These are phyloP conservation scores for Coregonus ussuriensis DNA, from an alignment of 2,797 vertebrate species.

Conservation along the genomic window DNA sequence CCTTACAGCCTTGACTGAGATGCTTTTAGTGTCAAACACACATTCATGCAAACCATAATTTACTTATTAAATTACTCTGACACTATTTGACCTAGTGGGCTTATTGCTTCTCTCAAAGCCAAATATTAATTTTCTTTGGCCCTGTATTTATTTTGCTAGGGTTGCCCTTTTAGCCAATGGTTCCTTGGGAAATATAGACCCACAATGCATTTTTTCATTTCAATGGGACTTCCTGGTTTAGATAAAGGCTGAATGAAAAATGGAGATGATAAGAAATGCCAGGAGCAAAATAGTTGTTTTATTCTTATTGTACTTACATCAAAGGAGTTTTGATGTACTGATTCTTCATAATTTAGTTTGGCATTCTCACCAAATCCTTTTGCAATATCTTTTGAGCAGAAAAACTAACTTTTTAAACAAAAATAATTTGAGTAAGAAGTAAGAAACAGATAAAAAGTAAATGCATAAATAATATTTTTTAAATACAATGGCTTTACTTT, in stretches of 20 bases:
- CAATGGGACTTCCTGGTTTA: too few species aligned
- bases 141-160: too few species aligned
- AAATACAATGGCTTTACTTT: conserved; percentile 21
- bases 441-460: conserved; percentile 45
- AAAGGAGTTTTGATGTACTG: conserved; percentile 27
- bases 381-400: conserved; percentile 29
- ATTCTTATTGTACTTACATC: too few species aligned
- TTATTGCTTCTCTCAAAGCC: conserved; percentile 42
- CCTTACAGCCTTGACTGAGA: conserved; percentile 54
- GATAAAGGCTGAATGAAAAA: too few species aligned
- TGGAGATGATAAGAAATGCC: too few species aligned
- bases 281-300: too few species aligned
- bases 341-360: conserved; percentile 57
- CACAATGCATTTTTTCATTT: too few species aligned
- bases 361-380: conserved; percentile 45
- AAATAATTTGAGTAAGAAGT: conserved; percentile 55
- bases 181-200: too few species aligned
- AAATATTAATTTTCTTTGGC: not conserved
- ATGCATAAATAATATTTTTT: conserved; percentile 56
- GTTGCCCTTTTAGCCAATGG: too few species aligned
- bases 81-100: conserved; percentile 67
- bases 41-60: conserved; percentile 71
- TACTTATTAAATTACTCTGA: conserved; percentile 70
- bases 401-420: not conserved
- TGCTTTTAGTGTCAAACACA: conserved; percentile 71